Evolutionary conservation across 2,888 invertebrate species (phyloP).

Genomic region (Drosophila birchii): DNA sequence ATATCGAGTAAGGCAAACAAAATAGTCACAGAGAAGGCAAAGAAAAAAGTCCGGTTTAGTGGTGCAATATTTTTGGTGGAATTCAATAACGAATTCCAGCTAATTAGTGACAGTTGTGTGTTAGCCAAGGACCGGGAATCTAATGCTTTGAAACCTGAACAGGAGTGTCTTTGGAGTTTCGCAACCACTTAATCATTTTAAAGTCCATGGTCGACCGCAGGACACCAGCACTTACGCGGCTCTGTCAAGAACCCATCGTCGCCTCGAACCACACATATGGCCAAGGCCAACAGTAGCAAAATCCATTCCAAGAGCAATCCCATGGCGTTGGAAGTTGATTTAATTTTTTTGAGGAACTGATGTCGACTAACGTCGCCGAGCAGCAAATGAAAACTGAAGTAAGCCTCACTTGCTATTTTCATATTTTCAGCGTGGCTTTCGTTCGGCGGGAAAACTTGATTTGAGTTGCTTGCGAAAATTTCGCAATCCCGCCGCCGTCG

Average conservation of each 20-base stretch:
- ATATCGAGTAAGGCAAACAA: constrained; percentile 26
- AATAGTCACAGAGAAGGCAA: constrained; percentile 56
- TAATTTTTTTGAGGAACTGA: constrained; percentile 17
- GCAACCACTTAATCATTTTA: background rate
- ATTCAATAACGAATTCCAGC: constrained; percentile 13
- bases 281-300: constrained; percentile 45
- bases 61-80: constrained; percentile 58
- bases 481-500: constrained; percentile 55
- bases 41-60: constrained; percentile 71
- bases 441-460: constrained; percentile 64
- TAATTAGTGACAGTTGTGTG: constrained; percentile 63
- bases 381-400: constrained; percentile 63
- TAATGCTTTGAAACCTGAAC: background rate
- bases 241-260: constrained; percentile 76
- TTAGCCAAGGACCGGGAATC: constrained; percentile 1
- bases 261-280: constrained; percentile 33
- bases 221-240: constrained; percentile 80
- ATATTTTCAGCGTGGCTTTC: constrained; percentile 62
- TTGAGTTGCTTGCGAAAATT: constrained; percentile 59
- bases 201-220: background rate
- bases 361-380: constrained; percentile 51
- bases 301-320: constrained; percentile 31
- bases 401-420: constrained; percentile 57
- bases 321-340: constrained; percentile 18
- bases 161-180: background rate